Conservation (phyloP, 2,888 invertebrate species). For the Scaptomyza flava region DNA sequence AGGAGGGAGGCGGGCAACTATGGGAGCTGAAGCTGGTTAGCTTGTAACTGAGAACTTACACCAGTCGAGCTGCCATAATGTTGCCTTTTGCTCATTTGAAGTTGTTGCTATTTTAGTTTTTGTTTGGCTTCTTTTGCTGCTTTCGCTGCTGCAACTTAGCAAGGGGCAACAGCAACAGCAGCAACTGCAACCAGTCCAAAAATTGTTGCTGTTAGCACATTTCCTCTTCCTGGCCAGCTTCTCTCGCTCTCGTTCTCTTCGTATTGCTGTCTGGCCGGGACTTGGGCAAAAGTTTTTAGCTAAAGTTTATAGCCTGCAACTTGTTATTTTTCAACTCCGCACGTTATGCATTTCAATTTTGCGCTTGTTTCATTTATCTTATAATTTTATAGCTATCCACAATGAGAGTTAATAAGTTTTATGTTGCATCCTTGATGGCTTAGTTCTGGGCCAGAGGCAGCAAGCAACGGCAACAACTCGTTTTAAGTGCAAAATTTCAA, state of each 20-base stretch:
- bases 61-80: constrained; percentile 28
- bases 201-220: constrained; percentile 36
- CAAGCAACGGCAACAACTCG: not conserved
- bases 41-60: constrained; percentile 9
- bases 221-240: constrained; percentile 11
- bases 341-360: constrained; percentile 44
- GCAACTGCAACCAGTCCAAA: constrained; percentile 23
- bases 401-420: constrained; percentile 41
- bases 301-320: constrained; percentile 34
- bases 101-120: constrained; percentile 35
- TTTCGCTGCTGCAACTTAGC: constrained; percentile 18
- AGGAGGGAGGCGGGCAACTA: not conserved
- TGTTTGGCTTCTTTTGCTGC: constrained; percentile 7
- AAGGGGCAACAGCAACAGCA: constrained; percentile 15
- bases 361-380: constrained; percentile 29
- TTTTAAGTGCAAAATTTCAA: constrained; percentile 15
- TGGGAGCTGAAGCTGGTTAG: not conserved
- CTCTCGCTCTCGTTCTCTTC: not conserved
- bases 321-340: constrained; percentile 20
- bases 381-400: constrained; percentile 39
- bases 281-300: constrained; percentile 30
- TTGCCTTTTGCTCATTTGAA: constrained; percentile 40
- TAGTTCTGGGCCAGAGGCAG: not conserved
- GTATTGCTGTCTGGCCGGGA: constrained; percentile 1
- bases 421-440: constrained; percentile 12